Base-by-base conservation (phyloP, 1,140 invertebrate species). In the Ylistrum balloti region DNA sequence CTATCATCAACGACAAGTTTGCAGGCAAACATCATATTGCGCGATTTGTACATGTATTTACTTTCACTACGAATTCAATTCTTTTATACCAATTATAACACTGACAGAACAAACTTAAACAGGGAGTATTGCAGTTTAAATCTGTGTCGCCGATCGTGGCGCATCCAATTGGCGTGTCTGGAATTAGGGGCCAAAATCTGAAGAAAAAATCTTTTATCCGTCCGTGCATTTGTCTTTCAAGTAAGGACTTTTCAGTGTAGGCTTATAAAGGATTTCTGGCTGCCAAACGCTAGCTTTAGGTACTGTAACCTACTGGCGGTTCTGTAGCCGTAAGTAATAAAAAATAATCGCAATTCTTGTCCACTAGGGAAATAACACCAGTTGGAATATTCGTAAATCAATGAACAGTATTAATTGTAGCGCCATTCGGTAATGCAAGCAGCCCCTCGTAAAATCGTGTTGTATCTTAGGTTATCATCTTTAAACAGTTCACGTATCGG, bases 341-440 rank as follows among this genome's bases (percentile, higher is more conserved):
- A 74, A 28, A 74, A 74, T 3, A 0, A 74, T 74, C n/a, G 22
- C 5, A 22, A n/a, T 17, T 74, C 56, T 17, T 5, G 56, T 74
- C 9, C 56, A n/a, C 56, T 5, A 17, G 56, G 56, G 56, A 74
- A 74, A 74, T 74, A 74, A 17, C 56, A 28, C 56, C 22, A 74
- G 56, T 74, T 74, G n/a, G 28, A 74, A 74, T 74, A 74, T 74
- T 74, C 56, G 56, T n/a, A 74, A 74, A 74, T 74, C 56, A 74
- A 74, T 74, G 56, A 17, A 74, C 3, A 1, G 11, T 5, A n/a
- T n/a, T 74, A 74, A 74, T 74, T 74, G 56, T 28, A 74, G n/a
- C 56, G 5, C n/a, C 22, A 9, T 74, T 5, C 5, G n/a, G 22
- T 74, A 74, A 9, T n/a, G 56, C 56, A 74, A 28, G n/a, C 56